Evolutionary conservation across 2,113 vertebrate species (phyloP), one percentile per base, ranked within the genome.

Genomic region (Hippocampus zosterae): DNA sequence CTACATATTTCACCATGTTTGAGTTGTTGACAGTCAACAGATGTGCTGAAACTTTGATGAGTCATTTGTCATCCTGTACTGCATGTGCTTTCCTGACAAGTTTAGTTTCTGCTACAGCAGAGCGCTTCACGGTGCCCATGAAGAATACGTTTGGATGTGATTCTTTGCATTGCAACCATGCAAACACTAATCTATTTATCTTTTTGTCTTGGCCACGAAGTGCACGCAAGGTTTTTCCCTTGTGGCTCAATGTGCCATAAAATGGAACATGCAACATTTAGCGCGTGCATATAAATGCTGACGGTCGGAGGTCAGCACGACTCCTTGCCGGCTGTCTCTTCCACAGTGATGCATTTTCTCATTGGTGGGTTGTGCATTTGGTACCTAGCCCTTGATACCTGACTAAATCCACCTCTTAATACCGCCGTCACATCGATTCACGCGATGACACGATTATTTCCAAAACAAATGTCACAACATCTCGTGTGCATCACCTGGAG

Each of bases 11-110:
- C 40, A 52, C 29, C 3, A n/a, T 8, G 15, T 33, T 60, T 65
- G 63, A 13, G 67, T 79, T 70, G 70, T 78, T 76, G 68, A 81
- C 83, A 83, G 80, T 82, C 74, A 75, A 77, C 66, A 57, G 29
- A 73, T 69, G 74, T 83, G 57, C 61, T 75, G 80, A 81, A 74
- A 83, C 57, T 73, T 81, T 74, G 75, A 87, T 78, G 21, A 80
- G 82, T 80, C 33, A 63, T 84, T 83, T 75, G 65, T 79, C 76
- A 72, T 81, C 56, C 68, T 0, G 9, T 41, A 11, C 23, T 68
- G 59, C 68, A 74, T 73, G 59, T 6, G 11, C 71, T 61, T 70
- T 52, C 68, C 65, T 80, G 70, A 79, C 79, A 74, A 57, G 52
- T 76, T 75, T 42, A 60, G 57, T 80, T 29, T 60, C 77, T 63